Evolutionary conservation across 2,888 invertebrate species (phyloP), one percentile per base, ranked within the genome.

Genomic region (Pandemis corylana): DNA sequence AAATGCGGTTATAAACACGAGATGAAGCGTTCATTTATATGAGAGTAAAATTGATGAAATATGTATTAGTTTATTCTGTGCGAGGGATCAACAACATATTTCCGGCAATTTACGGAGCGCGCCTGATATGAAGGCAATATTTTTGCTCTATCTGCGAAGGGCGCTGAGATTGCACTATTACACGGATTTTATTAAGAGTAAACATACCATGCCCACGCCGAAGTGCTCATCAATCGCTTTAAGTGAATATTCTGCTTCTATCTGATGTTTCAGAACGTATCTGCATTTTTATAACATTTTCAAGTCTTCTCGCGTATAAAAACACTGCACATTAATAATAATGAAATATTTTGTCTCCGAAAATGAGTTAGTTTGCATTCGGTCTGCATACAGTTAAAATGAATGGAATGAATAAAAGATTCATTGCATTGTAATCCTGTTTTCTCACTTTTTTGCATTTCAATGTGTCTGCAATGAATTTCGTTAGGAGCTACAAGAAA

Each of bases 91-190:
- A 87, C 84, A 85, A 87, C 81, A 87, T 89, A 89, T 87, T 89
- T 85, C 85, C 87, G 81, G 82, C 86, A 89, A 89, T 89, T 89
- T 90, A 88, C 84, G 79, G 85, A 84, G 85, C 85, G 81, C 83
- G 80, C 68, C 69, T 79, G 86, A 89, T 89, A 89, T 86, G 87
- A 85, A 82, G 85, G 90, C 86, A 88, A 92, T 92, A 90, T 89
- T 85, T 91, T 82, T 84, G 75, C 85, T 82, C 85, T 90, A 88
- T 90, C 89, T 86, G 77, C 77, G 83, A 84, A 86, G 86, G 87
- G 88, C 79, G 85, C 85, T 83, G 87, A 88, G 89, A 91, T 90
- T 90, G 88, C 84, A 87, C 85, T 87, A 86, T 87, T 86, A 87
- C 84, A 81, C 72, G 78, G 82, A 80, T 84, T 88, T 86, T 87